These are phyloP conservation scores for Micronycteris hirsuta DNA, from an alignment of 2,113 vertebrate genomes.

Conservation along the genomic window DNA sequence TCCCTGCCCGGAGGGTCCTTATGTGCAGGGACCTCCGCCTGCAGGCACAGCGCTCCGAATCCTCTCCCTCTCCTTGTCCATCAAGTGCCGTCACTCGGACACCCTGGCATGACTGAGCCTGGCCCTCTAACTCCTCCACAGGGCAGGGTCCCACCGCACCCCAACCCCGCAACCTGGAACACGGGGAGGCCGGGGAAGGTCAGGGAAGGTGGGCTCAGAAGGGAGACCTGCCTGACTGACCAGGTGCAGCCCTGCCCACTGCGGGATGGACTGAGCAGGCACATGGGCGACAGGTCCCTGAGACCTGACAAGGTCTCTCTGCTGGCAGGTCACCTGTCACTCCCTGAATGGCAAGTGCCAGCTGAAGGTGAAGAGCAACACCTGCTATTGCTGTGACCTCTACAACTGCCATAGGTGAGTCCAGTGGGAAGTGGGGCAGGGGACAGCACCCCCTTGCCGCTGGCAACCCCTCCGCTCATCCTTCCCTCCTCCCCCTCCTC, in stretches of 20 bases:
- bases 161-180: too few relatives aligned
- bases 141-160: background rate
- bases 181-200: background rate
- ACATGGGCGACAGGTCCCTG: background rate
- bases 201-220: fast-evolving
- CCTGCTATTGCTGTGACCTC: slow-evolving; percentile 96
- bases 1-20: background rate
- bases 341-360: slow-evolving; percentile 83
- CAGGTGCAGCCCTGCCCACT: background rate
- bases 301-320: background rate
- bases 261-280: fast-evolving
- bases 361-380: slow-evolving; percentile 90
- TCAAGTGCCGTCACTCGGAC: background rate
- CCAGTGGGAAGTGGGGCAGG: fast-evolving
- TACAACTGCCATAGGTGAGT: slow-evolving; percentile 91
- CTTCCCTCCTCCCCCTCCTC: too few relatives aligned
- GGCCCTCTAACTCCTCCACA: background rate
- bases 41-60: fast-evolving
- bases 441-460: fast-evolving
- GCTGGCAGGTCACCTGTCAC: slow-evolving; percentile 87
- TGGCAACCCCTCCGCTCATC: too few relatives aligned
- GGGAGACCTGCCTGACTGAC: background rate
- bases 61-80: background rate
- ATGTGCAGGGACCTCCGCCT: background rate
- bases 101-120: background rate